These are phyloP conservation scores for Adoxophyes honmai DNA, from an alignment of 1,140 invertebrate genomes.

Conservation along the genomic window DNA sequence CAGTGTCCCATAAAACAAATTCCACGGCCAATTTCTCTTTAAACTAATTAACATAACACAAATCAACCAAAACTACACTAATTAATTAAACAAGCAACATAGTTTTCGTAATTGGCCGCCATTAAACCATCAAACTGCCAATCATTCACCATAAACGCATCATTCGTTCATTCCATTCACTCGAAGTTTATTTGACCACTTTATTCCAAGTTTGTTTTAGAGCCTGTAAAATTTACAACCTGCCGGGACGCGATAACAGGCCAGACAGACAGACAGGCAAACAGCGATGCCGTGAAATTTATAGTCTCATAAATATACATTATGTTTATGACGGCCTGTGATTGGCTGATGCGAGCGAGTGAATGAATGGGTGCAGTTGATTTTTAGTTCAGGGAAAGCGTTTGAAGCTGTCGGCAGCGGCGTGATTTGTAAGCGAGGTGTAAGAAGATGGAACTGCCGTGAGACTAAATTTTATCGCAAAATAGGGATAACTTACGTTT, in stretches of 20 bases:
- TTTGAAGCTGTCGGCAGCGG: too few relatives aligned
- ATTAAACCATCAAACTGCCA: background rate
- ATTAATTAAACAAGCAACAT: background rate
- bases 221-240: constrained; percentile 50
- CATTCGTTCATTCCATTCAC: constrained; percentile 1
- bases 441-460: too few relatives aligned
- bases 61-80: too few relatives aligned
- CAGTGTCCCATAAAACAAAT: too few relatives aligned
- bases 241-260: constrained; percentile 34
- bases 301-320: constrained; percentile 50
- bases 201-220: constrained; percentile 45
- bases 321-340: constrained; percentile 16
- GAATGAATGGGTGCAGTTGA: background rate
- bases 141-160: constrained; percentile 5
- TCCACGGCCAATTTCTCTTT: too few relatives aligned
- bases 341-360: background rate
- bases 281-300: constrained; percentile 38
- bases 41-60: too few relatives aligned
- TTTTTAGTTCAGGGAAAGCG: constrained; percentile 2
- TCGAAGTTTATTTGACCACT: constrained; percentile 34
- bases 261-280: constrained; percentile 29
- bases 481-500: too few relatives aligned
- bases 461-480: too few relatives aligned
- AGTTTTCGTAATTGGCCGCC: background rate
- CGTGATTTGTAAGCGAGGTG: too few relatives aligned